Conservation (phyloP, 2,113 vertebrate genomes). For the Coreoperca whiteheadi region DNA sequence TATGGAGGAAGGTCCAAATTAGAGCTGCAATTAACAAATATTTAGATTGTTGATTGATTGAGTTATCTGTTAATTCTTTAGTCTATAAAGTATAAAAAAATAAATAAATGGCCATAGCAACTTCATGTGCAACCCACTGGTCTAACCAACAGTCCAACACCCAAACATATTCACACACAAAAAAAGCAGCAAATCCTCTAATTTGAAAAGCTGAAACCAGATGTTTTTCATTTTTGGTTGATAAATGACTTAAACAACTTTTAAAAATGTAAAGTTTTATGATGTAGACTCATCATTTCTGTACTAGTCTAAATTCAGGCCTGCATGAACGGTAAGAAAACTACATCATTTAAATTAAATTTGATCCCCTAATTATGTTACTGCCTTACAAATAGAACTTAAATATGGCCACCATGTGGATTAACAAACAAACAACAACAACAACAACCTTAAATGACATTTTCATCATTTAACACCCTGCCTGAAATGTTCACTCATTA, state of each 20-base stretch:
- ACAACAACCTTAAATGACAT: no score
- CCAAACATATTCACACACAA: no score
- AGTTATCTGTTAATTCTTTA: background rate
- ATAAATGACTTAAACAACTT: background rate
- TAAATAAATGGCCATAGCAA: no score
- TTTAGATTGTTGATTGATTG: background rate
- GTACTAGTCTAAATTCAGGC: background rate
- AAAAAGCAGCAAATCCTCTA: no score
- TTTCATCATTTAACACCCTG: background rate
- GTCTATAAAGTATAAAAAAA: background rate
- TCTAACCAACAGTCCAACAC: no score
- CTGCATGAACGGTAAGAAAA: background rate
- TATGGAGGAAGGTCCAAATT: background rate
- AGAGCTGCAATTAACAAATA: background rate
- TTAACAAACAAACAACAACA: background rate
- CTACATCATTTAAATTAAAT: background rate
- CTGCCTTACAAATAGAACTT: background rate
- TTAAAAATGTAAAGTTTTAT: background rate
- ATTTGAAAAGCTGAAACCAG: no score
- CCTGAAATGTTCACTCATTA: slow-evolving; percentile 7
- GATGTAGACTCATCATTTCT: background rate
- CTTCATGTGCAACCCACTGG: no score
- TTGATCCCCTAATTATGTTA: background rate
- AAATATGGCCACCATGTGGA: background rate
- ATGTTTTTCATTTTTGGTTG: no score